Percentiles rank a stretch among this genome's conserved stretches.
Conservation (phyloP, 2,797 vertebrate species). For the Poeciliopsis gracilis region DNA sequence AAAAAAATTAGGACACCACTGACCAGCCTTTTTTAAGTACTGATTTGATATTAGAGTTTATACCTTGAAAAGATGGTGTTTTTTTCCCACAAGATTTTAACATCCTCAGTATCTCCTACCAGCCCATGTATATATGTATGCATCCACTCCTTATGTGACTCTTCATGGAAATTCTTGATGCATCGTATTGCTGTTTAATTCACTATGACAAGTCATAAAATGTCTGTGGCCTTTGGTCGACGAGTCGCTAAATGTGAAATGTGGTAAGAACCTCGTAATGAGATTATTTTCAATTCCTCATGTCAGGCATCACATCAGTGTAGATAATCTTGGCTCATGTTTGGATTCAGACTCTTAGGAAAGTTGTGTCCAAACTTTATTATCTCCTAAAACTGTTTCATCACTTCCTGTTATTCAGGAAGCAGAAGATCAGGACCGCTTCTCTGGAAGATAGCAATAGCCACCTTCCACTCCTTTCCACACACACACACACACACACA, state of each 20-base stretch:
- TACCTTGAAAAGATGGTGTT: background rate
- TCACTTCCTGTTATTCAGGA: constrained; percentile 53
- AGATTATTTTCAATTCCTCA: background rate
- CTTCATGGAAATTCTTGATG: constrained; percentile 11
- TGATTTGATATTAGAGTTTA: background rate
- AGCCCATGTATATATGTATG: background rate
- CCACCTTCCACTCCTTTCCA: constrained; percentile 6
- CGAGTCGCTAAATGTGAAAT: background rate
- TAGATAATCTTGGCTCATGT: background rate
- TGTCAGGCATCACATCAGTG: background rate
- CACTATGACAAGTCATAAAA: background rate
- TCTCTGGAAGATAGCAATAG: constrained; percentile 64
- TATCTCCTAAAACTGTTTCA: constrained; percentile 27
- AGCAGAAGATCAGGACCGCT: constrained; percentile 56
- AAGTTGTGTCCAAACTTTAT: constrained; percentile 6
- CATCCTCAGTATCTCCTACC: constrained; percentile 1
- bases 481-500: background rate
- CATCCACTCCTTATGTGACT: background rate
- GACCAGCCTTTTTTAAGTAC: background rate
- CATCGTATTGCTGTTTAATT: constrained; percentile 10
- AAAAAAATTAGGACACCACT: background rate
- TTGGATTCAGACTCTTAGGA: background rate
- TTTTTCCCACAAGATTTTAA: background rate
- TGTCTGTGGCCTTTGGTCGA: background rate
- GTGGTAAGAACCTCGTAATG: background rate